Evolutionary conservation across 2,888 invertebrate species (phyloP).

Genomic region (Aradus depressus): DNA sequence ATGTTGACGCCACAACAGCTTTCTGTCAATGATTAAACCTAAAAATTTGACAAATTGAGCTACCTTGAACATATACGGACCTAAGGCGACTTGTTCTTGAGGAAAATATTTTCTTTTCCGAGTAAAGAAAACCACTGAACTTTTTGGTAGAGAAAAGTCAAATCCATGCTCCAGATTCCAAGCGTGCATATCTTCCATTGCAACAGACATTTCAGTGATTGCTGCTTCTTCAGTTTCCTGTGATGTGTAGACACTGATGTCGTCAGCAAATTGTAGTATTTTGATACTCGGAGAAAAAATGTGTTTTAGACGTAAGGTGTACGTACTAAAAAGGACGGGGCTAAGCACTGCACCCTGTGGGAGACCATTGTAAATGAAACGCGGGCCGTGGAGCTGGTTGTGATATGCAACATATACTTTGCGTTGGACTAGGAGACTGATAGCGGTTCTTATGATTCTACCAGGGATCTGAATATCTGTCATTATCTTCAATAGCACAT

Average conservation of each 20-base stretch:
- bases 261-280: constrained; percentile 20
- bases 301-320: neutral
- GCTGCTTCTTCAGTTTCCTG: too few species aligned
- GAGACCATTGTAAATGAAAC: constrained; percentile 1
- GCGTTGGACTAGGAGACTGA: neutral
- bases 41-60: neutral
- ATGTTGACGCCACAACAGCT: neutral
- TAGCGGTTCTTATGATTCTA: neutral
- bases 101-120: neutral
- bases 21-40: neutral
- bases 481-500: constrained; percentile 8
- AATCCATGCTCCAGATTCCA: too few species aligned
- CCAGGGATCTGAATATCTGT: neutral
- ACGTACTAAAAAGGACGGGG: constrained; percentile 15
- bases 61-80: neutral
- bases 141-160: too few species aligned
- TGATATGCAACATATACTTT: constrained; percentile 4
- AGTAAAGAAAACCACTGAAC: constrained; percentile 2
- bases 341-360: constrained; percentile 8
- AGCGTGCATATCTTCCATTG: too few species aligned
- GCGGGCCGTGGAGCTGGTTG: constrained; percentile 1
- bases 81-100: neutral
- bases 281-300: neutral
- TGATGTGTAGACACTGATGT: constrained; percentile 10
- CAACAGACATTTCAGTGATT: too few species aligned